These are phyloP conservation scores for Mallateleia sp. DNA, from an alignment of 2,888 invertebrate species.

Conservation along the genomic window DNA sequence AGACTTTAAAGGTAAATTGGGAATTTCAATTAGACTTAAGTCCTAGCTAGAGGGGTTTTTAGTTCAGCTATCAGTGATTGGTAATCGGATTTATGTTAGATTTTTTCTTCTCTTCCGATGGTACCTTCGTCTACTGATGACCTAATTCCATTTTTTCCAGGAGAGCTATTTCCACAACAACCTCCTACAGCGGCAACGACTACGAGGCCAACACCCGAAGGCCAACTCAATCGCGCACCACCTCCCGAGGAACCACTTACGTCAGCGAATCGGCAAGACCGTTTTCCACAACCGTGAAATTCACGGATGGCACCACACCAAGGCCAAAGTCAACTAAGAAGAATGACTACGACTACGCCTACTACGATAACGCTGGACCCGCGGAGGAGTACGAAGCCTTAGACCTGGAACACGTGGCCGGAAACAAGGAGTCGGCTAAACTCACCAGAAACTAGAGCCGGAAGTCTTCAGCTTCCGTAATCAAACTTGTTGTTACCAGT, in stretches of 20 bases:
- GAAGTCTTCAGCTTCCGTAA: background rate
- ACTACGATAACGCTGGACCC: conserved; percentile 93
- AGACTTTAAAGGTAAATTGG: no score
- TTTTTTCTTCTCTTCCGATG: no score
- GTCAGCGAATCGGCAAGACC: conserved; percentile 88
- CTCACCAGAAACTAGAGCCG: conserved; percentile 76
- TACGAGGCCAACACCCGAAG: conserved; percentile 85
- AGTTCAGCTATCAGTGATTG: no score
- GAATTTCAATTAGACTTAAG: conserved; percentile 1
- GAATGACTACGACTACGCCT: conserved; percentile 95
- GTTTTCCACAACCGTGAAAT: conserved; percentile 86
- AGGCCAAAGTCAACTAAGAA: conserved; percentile 90
- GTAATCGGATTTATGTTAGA: no score
- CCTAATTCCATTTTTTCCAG: conserved; percentile 75
- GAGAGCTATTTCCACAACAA: conserved; percentile 84
- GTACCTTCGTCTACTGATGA: no score
- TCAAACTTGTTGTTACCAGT: conserved; percentile 58
- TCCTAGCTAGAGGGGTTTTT: no score
- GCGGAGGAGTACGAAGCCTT: conserved; percentile 90
- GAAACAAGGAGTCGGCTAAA: conserved; percentile 88
- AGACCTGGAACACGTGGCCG: conserved; percentile 88
- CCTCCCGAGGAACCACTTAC: conserved; percentile 88
- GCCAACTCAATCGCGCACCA: conserved; percentile 84
- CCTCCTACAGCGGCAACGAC: conserved; percentile 86
- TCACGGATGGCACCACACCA: conserved; percentile 86